A percentile compares a stretch with the other conserved stretches of the same genome.
Evolutionary conservation across 2,113 vertebrate species (phyloP).

Genomic region (Willisornis vidua): DNA sequence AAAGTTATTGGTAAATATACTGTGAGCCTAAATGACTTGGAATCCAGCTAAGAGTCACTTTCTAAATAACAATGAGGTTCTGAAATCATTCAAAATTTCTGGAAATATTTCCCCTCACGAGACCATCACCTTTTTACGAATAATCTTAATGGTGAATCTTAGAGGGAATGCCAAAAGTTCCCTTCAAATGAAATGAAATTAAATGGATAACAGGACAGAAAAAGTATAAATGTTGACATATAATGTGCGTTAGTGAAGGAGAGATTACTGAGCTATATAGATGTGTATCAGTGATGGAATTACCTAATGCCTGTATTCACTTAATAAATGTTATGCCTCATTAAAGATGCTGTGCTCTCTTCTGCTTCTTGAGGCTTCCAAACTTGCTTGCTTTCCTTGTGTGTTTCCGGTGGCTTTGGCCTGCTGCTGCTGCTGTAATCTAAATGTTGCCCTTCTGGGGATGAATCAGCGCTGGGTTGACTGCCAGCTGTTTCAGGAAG

Average conservation of each 20-base stretch:
- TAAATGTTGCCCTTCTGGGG: constrained; percentile 45
- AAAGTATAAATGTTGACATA: not conserved
- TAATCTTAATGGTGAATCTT: not conserved
- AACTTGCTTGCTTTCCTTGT: not conserved
- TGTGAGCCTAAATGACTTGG: not conserved
- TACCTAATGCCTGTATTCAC: not conserved
- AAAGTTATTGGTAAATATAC: not conserved
- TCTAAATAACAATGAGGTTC: not conserved
- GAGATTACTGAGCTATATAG: not conserved
- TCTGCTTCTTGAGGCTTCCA: constrained; percentile 14
- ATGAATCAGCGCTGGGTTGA: constrained; percentile 19
- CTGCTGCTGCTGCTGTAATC: not conserved
- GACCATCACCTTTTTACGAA: not conserved
- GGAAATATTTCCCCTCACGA: not conserved
- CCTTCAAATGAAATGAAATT: not conserved
- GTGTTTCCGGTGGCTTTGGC: constrained; percentile 34
- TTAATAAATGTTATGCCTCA: constrained; percentile 8
- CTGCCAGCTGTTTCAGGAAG: constrained; percentile 49
- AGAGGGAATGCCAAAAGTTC: not conserved
- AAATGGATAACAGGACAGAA: not conserved
- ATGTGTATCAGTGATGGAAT: not conserved
- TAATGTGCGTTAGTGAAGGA: not conserved
- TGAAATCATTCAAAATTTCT: not conserved
- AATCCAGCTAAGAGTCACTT: not conserved
- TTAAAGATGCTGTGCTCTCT: not conserved